Percentiles rank a stretch among this genome's conserved stretches.
These are phyloP conservation scores for Phragmatobia fuliginosa DNA, from an alignment of 2,888 invertebrate species.

Conservation along the genomic window DNA sequence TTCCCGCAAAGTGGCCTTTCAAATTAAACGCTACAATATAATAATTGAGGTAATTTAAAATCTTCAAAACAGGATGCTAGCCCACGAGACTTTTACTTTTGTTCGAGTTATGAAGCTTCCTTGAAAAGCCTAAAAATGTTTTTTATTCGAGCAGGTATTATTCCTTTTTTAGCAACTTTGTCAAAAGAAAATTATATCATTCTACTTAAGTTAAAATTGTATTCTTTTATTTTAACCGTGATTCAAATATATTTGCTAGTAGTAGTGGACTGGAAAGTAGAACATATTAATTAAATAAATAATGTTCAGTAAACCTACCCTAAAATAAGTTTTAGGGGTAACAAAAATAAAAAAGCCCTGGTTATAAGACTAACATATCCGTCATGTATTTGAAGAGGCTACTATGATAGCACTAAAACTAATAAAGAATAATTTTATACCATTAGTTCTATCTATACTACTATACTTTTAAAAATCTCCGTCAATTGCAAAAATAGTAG, in stretches of 20 bases:
- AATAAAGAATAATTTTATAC: neutral
- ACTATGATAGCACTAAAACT: neutral
- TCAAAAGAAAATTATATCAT: neutral
- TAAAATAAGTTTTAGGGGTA: too few species aligned
- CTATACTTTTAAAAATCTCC: neutral
- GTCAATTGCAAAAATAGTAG: neutral
- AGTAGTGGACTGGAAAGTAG: too few species aligned
- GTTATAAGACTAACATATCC: too few species aligned
- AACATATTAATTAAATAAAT: too few species aligned
- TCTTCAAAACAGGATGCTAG: conserved; percentile 45
- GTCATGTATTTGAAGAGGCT: neutral
- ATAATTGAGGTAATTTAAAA: conserved; percentile 60
- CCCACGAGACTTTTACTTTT: conserved; percentile 38
- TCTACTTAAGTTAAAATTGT: neutral
- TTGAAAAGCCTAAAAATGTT: conserved; percentile 15
- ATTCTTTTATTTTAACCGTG: neutral
- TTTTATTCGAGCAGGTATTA: neutral
- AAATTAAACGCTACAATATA: conserved; percentile 72
- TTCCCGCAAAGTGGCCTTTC: conserved; percentile 63
- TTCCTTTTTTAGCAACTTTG: neutral
- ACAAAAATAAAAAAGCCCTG: too few species aligned
- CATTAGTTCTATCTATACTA: too few species aligned
- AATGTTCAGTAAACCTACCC: too few species aligned
- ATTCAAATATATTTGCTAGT: neutral
- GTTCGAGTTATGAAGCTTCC: conserved; percentile 20